Evolutionary conservation across 2,113 vertebrate genomes (phyloP).

Genomic region (Panthera uncia): DNA sequence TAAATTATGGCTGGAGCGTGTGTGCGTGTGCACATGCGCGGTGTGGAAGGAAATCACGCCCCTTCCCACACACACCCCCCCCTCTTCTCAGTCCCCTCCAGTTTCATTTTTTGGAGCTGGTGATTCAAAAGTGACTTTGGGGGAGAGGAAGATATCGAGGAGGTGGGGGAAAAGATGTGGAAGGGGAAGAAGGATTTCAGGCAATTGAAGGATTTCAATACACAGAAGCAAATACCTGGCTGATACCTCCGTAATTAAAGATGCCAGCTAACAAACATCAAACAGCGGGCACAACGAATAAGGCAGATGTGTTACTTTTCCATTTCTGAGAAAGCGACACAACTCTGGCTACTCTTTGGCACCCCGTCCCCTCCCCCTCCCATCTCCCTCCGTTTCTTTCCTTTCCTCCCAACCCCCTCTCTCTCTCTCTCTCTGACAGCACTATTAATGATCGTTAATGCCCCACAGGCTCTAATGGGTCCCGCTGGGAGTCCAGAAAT

Average conservation of each 20-base stretch:
- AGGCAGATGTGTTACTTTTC: slow-evolving; percentile 98
- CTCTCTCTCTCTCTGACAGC: slow-evolving; percentile 90
- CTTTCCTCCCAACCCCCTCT: slow-evolving; percentile 58
- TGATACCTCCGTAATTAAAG: slow-evolving; percentile 94
- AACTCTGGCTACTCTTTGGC: slow-evolving; percentile 86
- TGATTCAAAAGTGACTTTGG: slow-evolving; percentile 88
- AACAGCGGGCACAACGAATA: slow-evolving; percentile 92
- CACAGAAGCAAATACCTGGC: slow-evolving; percentile 89
- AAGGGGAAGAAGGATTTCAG: slow-evolving; percentile 77
- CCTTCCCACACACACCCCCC: no score
- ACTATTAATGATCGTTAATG: slow-evolving; percentile 99
- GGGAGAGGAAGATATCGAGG: slow-evolving; percentile 88
- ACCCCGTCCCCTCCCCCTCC: slow-evolving; percentile 76
- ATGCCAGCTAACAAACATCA: slow-evolving; percentile 94
- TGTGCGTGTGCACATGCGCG: fast-evolving
- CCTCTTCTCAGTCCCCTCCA: not conserved
- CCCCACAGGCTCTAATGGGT: slow-evolving; percentile 99
- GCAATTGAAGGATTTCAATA: slow-evolving; percentile 90
- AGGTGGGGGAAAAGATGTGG: slow-evolving; percentile 66
- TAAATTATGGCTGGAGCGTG: slow-evolving; percentile 62
- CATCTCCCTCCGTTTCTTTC: slow-evolving; percentile 65
- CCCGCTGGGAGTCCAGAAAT: slow-evolving; percentile 98
- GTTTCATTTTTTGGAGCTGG: slow-evolving; percentile 83
- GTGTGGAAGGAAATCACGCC: not conserved
- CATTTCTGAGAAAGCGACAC: slow-evolving; percentile 93